phyloP scores from a whole-genome alignment of 1,140 invertebrate species.

The Acyrthosiphon pisum region DNA sequence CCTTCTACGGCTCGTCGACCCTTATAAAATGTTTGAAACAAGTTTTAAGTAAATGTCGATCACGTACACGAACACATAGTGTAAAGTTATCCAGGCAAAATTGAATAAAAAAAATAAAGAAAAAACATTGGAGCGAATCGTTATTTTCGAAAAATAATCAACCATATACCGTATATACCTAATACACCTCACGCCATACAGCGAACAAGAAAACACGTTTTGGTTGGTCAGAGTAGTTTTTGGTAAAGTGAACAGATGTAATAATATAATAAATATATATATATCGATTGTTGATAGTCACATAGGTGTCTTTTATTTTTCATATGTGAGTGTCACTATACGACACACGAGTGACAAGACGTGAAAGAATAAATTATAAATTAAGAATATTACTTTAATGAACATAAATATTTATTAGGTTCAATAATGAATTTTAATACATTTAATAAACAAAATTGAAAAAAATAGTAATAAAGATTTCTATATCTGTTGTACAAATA shows the following conservation, averaged over 20 bases:
- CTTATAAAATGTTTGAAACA: conserved; percentile 34
- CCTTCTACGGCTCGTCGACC: neutral
- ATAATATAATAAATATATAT: neutral
- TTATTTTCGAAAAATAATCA: conserved; percentile 23
- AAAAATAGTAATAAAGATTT: no score
- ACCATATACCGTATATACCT: neutral
- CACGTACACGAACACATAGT: conserved; percentile 7
- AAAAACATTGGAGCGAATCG: neutral
- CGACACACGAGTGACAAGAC: neutral
- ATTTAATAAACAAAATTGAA: no score
- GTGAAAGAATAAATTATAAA: neutral
- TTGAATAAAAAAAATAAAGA: conserved; percentile 24
- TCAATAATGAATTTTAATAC: no score
- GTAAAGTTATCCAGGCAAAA: conserved; percentile 8
- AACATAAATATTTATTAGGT: neutral
- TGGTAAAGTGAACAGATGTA: neutral
- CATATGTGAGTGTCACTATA: neutral
- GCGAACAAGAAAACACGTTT: neutral
- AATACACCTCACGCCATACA: neutral
- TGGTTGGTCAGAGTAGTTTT: neutral
- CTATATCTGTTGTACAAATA: no score
- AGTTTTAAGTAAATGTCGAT: conserved; percentile 41
- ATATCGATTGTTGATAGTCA: neutral
- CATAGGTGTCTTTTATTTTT: neutral
- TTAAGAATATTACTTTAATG: neutral